Base-by-base conservation (phyloP, 2,888 invertebrate species). In the Epinotia demarniana region DNA sequence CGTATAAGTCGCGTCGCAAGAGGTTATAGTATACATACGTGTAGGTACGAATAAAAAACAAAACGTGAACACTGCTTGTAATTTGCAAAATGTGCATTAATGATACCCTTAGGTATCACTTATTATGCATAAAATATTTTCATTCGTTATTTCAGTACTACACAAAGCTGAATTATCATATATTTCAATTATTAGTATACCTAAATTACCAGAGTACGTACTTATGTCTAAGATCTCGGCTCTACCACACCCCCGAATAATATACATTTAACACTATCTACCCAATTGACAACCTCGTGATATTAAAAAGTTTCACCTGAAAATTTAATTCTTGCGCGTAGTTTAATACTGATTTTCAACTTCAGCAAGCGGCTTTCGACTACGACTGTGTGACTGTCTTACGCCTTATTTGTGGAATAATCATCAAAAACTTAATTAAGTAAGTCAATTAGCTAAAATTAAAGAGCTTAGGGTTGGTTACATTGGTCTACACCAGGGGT, bases 1-100 rank as follows among this genome's bases (percentile, higher is more conserved):
- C 18, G 53, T 60, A 33, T 61, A 55, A 70, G 46, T 58, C 55
- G 49, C 53, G 46, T 49, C 43, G 39, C 39, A 18, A 49, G 27
- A 64, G 70, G 66, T 75, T 71, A 69, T n/a, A 71, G 8, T 33
- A 60, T 67, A 55, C 13, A 19, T 63, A 12, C 27, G 27, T 11
- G 23, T 13, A 69, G 19, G 58, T 46, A 46, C 12, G 43, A 73
- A 66, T 49, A 73, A 73, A 73, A 66, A 43, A 58, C 67, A 74
- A 74, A 61, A 72, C 60, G 12, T 69, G 70, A 72, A 74, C 72
- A 75, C 58, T 73, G 58, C 46, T 58, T 19, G 58, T 55, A 68
- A 23, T 73, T 33, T 66, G 57, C 67, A 61, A 18, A 72, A 57
- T 67, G 19, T 3, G 69, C 60, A 18, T 49, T 74, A 58, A 66